Evolutionary conservation across 2,888 invertebrate genomes (phyloP).

Genomic region (Spisula solida): DNA sequence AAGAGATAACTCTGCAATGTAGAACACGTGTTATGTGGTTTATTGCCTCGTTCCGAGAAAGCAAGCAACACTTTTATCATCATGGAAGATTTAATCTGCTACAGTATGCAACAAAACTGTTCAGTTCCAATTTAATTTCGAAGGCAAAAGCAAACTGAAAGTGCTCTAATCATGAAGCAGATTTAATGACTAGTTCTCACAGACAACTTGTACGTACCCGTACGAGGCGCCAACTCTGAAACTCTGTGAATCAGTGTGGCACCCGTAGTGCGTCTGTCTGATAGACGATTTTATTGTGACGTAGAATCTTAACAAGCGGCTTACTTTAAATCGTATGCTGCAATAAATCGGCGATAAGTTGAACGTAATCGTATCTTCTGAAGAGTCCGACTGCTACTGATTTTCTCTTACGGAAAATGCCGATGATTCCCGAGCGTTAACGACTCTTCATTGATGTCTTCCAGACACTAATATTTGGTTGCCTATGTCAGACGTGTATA

Average conservation of each 20-base stretch:
- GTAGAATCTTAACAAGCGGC: constrained; percentile 4
- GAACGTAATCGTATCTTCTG: neutral
- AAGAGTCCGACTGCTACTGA: neutral
- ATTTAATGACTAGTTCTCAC: neutral
- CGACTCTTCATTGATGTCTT: constrained; percentile 33
- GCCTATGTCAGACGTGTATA: constrained; percentile 58
- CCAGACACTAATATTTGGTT: constrained; percentile 64
- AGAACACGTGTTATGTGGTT: no score
- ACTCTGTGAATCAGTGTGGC: neutral
- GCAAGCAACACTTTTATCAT: neutral
- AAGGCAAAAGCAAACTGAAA: neutral
- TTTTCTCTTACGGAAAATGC: neutral
- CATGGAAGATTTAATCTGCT: neutral
- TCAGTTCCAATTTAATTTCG: neutral
- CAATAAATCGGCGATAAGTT: constrained; percentile 12
- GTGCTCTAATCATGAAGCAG: neutral
- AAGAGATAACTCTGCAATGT: no score
- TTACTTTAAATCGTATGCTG: neutral
- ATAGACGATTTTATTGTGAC: constrained; percentile 18
- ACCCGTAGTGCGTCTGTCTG: neutral
- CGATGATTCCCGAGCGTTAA: constrained; percentile 1
- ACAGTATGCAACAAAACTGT: neutral
- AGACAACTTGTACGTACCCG: neutral
- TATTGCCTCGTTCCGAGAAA: no score
- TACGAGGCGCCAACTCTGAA: constrained; percentile 1